These are phyloP conservation scores for Nomia melanderi DNA, from an alignment of 1,140 invertebrate species.

Conservation along the genomic window DNA sequence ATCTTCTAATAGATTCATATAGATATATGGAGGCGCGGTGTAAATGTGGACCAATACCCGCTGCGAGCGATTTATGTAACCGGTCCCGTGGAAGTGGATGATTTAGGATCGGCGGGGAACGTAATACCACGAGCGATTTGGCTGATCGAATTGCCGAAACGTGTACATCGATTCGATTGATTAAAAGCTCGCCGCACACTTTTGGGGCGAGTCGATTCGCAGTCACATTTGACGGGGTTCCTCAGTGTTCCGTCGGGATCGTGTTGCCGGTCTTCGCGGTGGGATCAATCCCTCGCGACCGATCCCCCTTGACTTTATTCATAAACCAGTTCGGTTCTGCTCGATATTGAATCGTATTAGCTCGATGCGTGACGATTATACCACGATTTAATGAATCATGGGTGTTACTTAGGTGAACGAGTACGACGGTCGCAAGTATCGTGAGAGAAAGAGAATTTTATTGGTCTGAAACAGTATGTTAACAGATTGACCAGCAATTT, in stretches of 20 bases:
- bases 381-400: neutral
- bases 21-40: slow-evolving; percentile 36
- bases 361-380: neutral
- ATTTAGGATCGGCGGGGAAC: slow-evolving; percentile 53
- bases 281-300: slow-evolving; percentile 15
- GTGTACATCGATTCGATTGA: slow-evolving; percentile 71
- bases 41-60: slow-evolving; percentile 32
- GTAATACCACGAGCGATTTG: slow-evolving; percentile 72
- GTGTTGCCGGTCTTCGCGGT: slow-evolving; percentile 21
- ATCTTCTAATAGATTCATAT: slow-evolving; percentile 68
- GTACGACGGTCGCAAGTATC: no score
- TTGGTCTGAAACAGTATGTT: no score
- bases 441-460: no score
- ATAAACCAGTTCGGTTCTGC: neutral
- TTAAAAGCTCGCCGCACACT: slow-evolving; percentile 68
- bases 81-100: slow-evolving; percentile 30
- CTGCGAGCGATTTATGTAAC: slow-evolving; percentile 48
- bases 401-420: no score
- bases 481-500: no score
- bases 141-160: slow-evolving; percentile 69
- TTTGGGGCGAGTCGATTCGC: slow-evolving; percentile 62
- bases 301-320: slow-evolving; percentile 52
- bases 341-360: neutral
- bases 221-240: slow-evolving; percentile 61
- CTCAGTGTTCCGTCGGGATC: slow-evolving; percentile 35